A percentile compares a stretch with the other conserved stretches of the same genome.
Evolutionary conservation across 2,797 vertebrate genomes (phyloP).

Genomic region (Agapornis canus): DNA sequence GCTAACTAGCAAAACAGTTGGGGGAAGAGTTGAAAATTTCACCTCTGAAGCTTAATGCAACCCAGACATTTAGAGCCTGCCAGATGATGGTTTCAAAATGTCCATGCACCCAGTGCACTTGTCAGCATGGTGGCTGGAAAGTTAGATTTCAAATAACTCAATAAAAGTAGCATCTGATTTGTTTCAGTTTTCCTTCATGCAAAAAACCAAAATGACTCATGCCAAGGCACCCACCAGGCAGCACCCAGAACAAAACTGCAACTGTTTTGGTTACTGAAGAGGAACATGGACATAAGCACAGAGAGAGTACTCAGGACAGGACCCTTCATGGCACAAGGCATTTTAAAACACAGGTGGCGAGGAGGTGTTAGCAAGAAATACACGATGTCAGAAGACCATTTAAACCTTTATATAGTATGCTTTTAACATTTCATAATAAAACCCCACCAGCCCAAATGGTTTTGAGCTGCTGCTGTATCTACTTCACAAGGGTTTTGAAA

Average conservation of each 20-base stretch:
- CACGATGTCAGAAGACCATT: neutral
- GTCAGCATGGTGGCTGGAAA: neutral
- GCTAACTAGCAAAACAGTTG: neutral
- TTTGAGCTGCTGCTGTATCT: neutral
- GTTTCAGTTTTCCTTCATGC: neutral
- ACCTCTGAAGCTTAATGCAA: neutral
- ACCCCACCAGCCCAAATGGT: neutral
- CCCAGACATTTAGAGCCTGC: neutral
- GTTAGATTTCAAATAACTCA: neutral
- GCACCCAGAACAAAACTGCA: neutral
- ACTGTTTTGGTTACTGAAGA: neutral
- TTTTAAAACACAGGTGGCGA: neutral
- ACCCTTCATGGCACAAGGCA: neutral
- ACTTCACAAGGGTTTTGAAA: neutral
- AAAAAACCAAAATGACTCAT: neutral
- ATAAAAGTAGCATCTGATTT: neutral
- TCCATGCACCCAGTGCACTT: rapidly evolving
- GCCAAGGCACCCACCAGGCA: neutral
- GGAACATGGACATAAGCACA: neutral
- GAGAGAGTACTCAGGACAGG: rapidly evolving
- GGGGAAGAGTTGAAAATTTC: neutral
- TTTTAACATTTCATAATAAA: neutral
- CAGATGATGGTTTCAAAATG: neutral
- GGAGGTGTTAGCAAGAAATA: neutral
- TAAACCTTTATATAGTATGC: neutral